A percentile compares a stretch with the other conserved stretches of the same genome.
phyloP scores from a whole-genome alignment of 1,140 invertebrate species.

The Anastrepha ludens region DNA sequence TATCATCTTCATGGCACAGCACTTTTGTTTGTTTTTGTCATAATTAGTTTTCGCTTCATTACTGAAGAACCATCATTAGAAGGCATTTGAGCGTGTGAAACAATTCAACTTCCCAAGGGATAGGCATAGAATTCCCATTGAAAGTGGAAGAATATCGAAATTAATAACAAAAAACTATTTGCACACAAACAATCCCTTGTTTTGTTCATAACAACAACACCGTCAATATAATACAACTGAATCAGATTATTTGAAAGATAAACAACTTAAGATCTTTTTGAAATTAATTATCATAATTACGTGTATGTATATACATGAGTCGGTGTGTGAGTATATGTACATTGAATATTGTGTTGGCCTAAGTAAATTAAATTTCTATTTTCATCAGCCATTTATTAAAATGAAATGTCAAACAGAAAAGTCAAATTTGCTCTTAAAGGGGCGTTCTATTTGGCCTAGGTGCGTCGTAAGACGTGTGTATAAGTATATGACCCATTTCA shows the following conservation, averaged over 20 bases:
- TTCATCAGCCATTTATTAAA: too few relatives aligned
- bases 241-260: background rate
- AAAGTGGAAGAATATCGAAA: too few relatives aligned
- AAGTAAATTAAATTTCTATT: too few relatives aligned
- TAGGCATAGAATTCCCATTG: background rate
- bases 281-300: background rate
- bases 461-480: too few relatives aligned
- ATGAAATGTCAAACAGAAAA: too few relatives aligned
- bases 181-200: background rate
- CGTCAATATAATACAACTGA: background rate
- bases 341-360: too few relatives aligned
- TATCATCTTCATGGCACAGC: background rate
- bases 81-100: background rate
- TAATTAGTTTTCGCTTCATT: constrained; percentile 26
- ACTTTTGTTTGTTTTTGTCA: constrained; percentile 2
- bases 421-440: too few relatives aligned
- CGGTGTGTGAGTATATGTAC: background rate
- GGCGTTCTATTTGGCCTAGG: too few relatives aligned
- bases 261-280: background rate
- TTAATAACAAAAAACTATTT: background rate
- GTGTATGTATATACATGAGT: background rate
- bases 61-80: background rate
- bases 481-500: too few relatives aligned
- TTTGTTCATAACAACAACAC: background rate
- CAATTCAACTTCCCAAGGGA: background rate